Evolutionary conservation across 2,113 vertebrate genomes (phyloP), one percentile per base, ranked within the genome.

Genomic region (Paedocypris sp.): DNA sequence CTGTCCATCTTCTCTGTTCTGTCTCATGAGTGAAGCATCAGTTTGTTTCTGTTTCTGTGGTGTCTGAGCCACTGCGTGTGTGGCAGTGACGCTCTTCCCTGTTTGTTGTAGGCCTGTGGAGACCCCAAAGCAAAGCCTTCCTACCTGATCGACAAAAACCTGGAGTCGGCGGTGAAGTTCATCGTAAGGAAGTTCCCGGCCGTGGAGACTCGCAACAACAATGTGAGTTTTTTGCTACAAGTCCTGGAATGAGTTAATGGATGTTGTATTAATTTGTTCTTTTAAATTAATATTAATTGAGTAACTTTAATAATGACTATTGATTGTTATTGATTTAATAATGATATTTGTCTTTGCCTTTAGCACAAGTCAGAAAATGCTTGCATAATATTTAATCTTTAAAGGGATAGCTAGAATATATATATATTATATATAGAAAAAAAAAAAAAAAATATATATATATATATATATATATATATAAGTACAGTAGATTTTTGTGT

Each of bases 101-200:
- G 45, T 35, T 50, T 16, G 49, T 25, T 25, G 32, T 51, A 92
- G 95, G 95, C 95, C 67, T 98, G 95, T 31, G 93, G 94, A 41
- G 95, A 98, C 56, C 93, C 95, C 67, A 98, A 98, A 87, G 95
- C 94, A 66, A 98, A 98, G 79, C 94, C 95, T 65, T 98, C 94
- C 19, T 98, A 96, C 74, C 91, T 98, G 67, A 92, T 98, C 19
- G 94, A 98, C 79, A 98, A 96, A 87, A 98, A 97, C 77, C 76
- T 98, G 79, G 95, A 98, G 79, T 95, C 94, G 36, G 95, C 94
- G 5, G 94, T 98, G 76, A 98, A 98, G 84, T 98, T 98, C 78
- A 98, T 98, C 69, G 92, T 97, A 77, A 88, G 93, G 75, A 98
- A 98, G 76, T 98, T 98, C 49, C 94, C 95, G 23, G 92, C 92